Evolutionary conservation across 2,797 vertebrate genomes (phyloP).

Genomic region (Myripristis jacobus): DNA sequence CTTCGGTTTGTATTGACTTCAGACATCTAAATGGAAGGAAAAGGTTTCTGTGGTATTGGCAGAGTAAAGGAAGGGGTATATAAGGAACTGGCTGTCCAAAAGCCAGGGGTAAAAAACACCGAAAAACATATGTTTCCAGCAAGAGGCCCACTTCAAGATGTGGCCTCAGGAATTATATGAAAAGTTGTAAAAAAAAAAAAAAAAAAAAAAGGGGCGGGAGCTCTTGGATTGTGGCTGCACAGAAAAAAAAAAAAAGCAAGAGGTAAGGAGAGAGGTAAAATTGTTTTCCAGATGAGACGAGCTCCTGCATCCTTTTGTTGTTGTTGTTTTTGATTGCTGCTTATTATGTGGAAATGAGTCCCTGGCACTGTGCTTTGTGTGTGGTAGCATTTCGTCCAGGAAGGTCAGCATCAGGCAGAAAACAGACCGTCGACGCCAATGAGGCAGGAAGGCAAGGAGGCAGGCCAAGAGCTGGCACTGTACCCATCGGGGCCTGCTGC

Average conservation of each 20-base stretch:
- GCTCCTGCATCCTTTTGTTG: constrained; percentile 28
- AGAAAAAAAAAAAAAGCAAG: constrained; percentile 35
- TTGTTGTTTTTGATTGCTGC: constrained; percentile 23
- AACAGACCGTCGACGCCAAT: constrained; percentile 7
- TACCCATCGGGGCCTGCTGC: constrained; percentile 14
- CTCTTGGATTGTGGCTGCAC: constrained; percentile 16
- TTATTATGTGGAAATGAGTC: constrained; percentile 59
- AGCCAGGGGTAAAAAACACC: constrained; percentile 48
- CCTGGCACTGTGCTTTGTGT: constrained; percentile 33
- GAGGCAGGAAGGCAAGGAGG: constrained; percentile 21
- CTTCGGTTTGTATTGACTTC: constrained; percentile 66
- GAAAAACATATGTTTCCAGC: constrained; percentile 59
- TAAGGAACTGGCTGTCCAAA: constrained; percentile 59
- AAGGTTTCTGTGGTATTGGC: constrained; percentile 76
- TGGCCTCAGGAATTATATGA: constrained; percentile 48
- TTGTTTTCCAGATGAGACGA: constrained; percentile 37
- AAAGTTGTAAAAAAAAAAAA: constrained; percentile 31
- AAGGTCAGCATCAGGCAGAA: constrained; percentile 35
- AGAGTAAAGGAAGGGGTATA: constrained; percentile 49
- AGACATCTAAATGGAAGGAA: constrained; percentile 70
- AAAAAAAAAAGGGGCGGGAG: neutral
- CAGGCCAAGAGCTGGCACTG: constrained; percentile 37
- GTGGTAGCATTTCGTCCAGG: constrained; percentile 12
- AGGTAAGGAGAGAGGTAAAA: neutral
- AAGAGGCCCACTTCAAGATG: constrained; percentile 61